Evolutionary conservation across 2,888 invertebrate genomes (phyloP).

Genomic region (Caradrina clavipalpis): DNA sequence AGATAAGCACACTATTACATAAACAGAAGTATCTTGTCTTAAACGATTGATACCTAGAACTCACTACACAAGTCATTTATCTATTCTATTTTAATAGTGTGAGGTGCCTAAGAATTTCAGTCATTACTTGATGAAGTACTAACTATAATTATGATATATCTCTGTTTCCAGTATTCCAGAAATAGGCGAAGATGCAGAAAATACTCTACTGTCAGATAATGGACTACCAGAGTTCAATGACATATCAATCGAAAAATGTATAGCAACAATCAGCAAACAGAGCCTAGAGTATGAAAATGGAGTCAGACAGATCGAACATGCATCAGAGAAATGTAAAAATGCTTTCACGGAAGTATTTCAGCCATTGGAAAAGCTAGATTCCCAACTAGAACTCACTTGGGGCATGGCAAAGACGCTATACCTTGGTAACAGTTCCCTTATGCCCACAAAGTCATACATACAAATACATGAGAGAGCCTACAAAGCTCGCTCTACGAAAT

Average conservation of each 20-base stretch:
- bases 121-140: background rate
- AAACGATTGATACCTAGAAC: too few relatives aligned
- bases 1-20: background rate
- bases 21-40: background rate
- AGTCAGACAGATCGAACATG: slow-evolving; percentile 92
- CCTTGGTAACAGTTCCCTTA: slow-evolving; percentile 94
- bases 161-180: slow-evolving; percentile 93
- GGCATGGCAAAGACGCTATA: slow-evolving; percentile 96
- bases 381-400: slow-evolving; percentile 96
- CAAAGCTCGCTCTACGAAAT: slow-evolving; percentile 94
- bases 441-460: slow-evolving; percentile 95
- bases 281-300: slow-evolving; percentile 95
- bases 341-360: slow-evolving; percentile 93
- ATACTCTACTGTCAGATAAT: slow-evolving; percentile 93
- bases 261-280: slow-evolving; percentile 96
- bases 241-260: slow-evolving; percentile 95
- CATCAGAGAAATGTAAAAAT: slow-evolving; percentile 86
- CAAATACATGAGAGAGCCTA: slow-evolving; percentile 95
- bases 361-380: slow-evolving; percentile 94
- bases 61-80: too few relatives aligned
- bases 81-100: background rate
- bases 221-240: slow-evolving; percentile 95
- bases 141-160: background rate
- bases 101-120: background rate
- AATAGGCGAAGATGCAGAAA: slow-evolving; percentile 96